Evolutionary conservation across 2,113 vertebrate species (phyloP), one percentile per base, ranked within the genome.

Genomic region (Misgurnus mizolepis): DNA sequence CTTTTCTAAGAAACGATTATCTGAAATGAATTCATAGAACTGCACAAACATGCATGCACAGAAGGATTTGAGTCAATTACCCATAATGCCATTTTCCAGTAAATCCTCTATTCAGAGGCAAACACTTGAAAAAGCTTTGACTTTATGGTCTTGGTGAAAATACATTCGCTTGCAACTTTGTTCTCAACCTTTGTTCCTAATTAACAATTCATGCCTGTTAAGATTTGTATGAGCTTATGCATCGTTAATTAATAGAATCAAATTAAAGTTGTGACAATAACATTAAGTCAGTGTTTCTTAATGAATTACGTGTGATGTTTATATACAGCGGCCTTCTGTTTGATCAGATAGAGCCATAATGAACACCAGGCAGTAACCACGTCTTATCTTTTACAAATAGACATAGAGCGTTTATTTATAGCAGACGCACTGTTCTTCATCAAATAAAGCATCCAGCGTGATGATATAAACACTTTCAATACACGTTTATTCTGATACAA

Each of bases 231-330:
- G 12, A 15, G 50, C 11, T 53, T 12, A 50, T 50, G 9, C 49
- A 50, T 11, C 49, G 12, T 50, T 50, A 3, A 12, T 50, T 50
- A 9, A 9, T 12, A 53, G 50, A 53, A 53, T 11, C 50, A 15
- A 53, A 53, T 53, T 14, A 53, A 53, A 53, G 5, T 53, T 34
- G 27, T 34, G 27, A 34, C 27, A 34, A 34, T 34, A 34, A 34
- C 27, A 34, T 34, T 34, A 34, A 34, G 27, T 34, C 27, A 12
- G 67, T 8, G 7, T 70, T 53, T 53, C 7, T 12, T 69, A 22
- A 69, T 69, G 49, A 47, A 68, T 45, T 49, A 50, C 47, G n/a
- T 60, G 53, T 50, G 6, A 49, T 79, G 18, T 62, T 79, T 70
- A 50, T 60, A 60, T 17, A 40, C 34, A 70, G 41, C 60, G 15